phyloP scores from a whole-genome alignment of 1,140 invertebrate genomes.

The Tetragonula clypearis region DNA sequence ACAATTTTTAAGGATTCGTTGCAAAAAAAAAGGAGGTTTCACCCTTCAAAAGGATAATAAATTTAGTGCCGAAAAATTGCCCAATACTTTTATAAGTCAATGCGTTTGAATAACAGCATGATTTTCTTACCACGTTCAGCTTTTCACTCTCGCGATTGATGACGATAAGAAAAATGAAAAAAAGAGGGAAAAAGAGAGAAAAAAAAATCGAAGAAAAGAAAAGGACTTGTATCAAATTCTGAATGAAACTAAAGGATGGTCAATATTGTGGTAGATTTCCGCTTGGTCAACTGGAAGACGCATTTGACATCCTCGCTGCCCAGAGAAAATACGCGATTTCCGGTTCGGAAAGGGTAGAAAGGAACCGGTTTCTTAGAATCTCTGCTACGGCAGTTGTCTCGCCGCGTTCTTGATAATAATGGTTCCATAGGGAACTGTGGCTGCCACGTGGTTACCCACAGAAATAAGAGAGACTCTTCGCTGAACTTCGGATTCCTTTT shows the following conservation, averaged over 20 bases:
- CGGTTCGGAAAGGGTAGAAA: not conserved
- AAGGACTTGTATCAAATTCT: not conserved
- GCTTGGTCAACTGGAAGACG: conserved; percentile 13
- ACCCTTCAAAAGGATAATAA: no score
- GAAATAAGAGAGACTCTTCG: conserved; percentile 30
- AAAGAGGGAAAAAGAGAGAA: not conserved
- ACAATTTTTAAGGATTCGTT: no score
- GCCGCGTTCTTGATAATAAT: conserved; percentile 62
- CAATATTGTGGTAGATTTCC: not conserved
- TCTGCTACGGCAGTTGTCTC: conserved; percentile 50
- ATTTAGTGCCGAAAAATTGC: no score
- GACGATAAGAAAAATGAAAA: not conserved
- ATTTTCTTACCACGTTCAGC: not conserved
- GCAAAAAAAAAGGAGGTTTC: no score
- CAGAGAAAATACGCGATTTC: conserved; percentile 30
- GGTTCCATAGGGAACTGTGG: conserved; percentile 41
- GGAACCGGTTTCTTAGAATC: conserved; percentile 53
- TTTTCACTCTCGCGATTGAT: not conserved
- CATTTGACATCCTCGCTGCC: conserved; percentile 8
- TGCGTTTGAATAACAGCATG: not conserved
- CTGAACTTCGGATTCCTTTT: conserved; percentile 33
- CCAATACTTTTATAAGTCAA: no score
- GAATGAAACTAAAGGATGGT: not conserved
- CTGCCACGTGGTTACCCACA: conserved; percentile 9
- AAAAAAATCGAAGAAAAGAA: not conserved